phyloP scores from a whole-genome alignment of 2,888 invertebrate species.

The Drepana falcataria region DNA sequence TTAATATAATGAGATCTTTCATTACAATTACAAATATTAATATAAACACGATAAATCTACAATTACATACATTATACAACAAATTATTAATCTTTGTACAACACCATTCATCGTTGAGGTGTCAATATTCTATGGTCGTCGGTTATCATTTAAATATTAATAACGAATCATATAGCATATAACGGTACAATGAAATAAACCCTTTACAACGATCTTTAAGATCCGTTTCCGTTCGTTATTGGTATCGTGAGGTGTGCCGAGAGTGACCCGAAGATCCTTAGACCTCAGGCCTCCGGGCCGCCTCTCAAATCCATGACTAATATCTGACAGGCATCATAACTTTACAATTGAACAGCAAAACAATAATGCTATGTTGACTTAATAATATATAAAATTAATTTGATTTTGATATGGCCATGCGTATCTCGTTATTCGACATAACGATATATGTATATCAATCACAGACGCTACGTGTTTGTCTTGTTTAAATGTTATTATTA shows the following conservation, averaged over 20 bases:
- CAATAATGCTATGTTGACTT: constrained; percentile 38
- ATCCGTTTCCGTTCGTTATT: constrained; percentile 21
- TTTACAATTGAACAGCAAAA: constrained; percentile 41
- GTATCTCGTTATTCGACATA: constrained; percentile 57
- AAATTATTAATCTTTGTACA: constrained; percentile 73
- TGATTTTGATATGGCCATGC: constrained; percentile 75
- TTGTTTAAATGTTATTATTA: constrained; percentile 42
- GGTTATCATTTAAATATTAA: constrained; percentile 47
- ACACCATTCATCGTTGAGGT: constrained; percentile 53
- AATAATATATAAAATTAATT: constrained; percentile 62
- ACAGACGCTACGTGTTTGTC: constrained; percentile 66
- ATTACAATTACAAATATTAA: constrained; percentile 78
- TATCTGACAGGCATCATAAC: constrained; percentile 34
- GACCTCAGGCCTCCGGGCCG: constrained; percentile 6
- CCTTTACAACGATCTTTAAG: constrained; percentile 27
- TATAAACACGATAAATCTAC: constrained; percentile 76
- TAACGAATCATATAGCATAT: constrained; percentile 55
- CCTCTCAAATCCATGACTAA: constrained; percentile 12
- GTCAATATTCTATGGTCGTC: constrained; percentile 46
- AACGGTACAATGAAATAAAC: constrained; percentile 69
- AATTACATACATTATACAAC: constrained; percentile 76
- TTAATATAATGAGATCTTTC: constrained; percentile 80
- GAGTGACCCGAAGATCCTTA: neutral
- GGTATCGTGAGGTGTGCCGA: constrained; percentile 8
- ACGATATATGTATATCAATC: constrained; percentile 73